Evolutionary conservation across 1,140 invertebrate genomes (phyloP).

Genomic region (Paraescarpia echinospica): DNA sequence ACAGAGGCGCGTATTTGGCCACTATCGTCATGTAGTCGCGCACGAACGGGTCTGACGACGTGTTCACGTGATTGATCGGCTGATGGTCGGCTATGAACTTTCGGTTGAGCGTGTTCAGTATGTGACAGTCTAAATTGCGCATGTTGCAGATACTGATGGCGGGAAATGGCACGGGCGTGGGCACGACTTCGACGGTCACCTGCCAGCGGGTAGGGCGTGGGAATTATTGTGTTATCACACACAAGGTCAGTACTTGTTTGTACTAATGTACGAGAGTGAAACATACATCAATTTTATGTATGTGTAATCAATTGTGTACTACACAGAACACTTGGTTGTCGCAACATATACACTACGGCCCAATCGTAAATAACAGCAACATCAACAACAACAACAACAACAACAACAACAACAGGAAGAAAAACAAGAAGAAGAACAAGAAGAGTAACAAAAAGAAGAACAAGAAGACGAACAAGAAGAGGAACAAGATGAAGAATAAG

Average conservation of each 20-base stretch:
- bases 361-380: too few relatives aligned
- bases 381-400: too few relatives aligned
- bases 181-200: constrained; percentile 25
- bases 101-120: constrained; percentile 23
- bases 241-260: too few relatives aligned
- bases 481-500: too few relatives aligned
- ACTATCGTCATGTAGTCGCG: constrained; percentile 18
- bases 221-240: background rate
- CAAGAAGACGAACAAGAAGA: too few relatives aligned
- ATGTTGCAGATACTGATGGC: constrained; percentile 27
- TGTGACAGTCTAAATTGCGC: constrained; percentile 22
- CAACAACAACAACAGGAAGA: too few relatives aligned
- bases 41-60: constrained; percentile 21
- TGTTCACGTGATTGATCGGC: background rate
- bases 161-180: constrained; percentile 17
- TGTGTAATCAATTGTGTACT: background rate
- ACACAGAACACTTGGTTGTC: too few relatives aligned
- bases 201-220: background rate
- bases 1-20: constrained; percentile 27
- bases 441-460: too few relatives aligned
- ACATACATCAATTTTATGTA: background rate
- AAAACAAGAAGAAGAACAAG: too few relatives aligned
- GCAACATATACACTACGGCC: too few relatives aligned
- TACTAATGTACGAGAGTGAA: too few relatives aligned
- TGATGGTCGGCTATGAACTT: constrained; percentile 17